Evolutionary conservation across 2,113 vertebrate species (phyloP).

Genomic region (Cyprinodon brontotheroides): DNA sequence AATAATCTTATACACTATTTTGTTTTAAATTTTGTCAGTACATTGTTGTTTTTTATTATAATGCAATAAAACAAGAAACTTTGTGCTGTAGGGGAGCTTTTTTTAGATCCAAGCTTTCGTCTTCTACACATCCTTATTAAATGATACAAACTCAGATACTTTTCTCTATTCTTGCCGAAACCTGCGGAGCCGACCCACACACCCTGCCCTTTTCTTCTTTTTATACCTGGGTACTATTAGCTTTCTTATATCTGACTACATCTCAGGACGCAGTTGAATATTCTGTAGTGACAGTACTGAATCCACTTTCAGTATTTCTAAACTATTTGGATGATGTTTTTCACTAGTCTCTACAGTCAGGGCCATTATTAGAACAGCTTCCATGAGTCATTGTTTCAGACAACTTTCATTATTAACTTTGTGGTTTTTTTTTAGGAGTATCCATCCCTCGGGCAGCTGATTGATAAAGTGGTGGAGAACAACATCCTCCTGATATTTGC

Average conservation of each 20-base stretch:
- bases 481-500: constrained; percentile 96
- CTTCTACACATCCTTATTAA: background rate
- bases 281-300: background rate
- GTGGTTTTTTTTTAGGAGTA: constrained; percentile 84
- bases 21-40: too few relatives aligned
- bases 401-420: background rate
- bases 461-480: constrained; percentile 95
- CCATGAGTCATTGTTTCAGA: background rate
- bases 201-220: too few relatives aligned
- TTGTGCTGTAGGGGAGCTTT: too few relatives aligned
- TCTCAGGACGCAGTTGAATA: background rate
- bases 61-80: too few relatives aligned
- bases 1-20: too few relatives aligned
- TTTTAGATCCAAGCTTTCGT: background rate
- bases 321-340: background rate
- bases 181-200: background rate
- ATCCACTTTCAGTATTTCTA: background rate
- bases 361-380: background rate
- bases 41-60: too few relatives aligned
- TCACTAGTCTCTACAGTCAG: background rate
- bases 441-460: constrained; percentile 93
- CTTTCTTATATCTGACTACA: background rate
- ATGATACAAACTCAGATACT: background rate
- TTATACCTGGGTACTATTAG: background rate
- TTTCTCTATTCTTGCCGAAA: background rate